Evolutionary conservation across 1,140 invertebrate genomes (phyloP).

Genomic region (Plutomurus gul): DNA sequence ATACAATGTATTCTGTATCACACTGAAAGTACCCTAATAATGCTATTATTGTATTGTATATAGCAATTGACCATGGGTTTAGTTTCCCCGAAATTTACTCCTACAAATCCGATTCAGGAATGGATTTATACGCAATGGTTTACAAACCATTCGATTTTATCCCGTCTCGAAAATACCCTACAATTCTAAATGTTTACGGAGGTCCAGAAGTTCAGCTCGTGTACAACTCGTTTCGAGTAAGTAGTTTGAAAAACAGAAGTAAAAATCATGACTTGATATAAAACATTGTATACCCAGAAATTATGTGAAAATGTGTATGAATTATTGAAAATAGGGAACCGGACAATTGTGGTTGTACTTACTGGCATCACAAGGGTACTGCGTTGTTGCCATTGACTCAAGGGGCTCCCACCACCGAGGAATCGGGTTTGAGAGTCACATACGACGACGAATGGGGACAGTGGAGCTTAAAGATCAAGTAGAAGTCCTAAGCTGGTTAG

Average conservation of each 20-base stretch:
- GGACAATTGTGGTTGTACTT: constrained; percentile 91
- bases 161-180: constrained; percentile 81
- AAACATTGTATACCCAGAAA: no score
- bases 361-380: constrained; percentile 93
- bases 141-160: constrained; percentile 84
- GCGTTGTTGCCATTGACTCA: constrained; percentile 93
- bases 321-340: constrained; percentile 68
- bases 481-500: constrained; percentile 87
- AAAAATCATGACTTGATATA: no score
- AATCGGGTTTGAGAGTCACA: constrained; percentile 85
- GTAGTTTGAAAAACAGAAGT: no score
- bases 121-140: constrained; percentile 85
- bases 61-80: constrained; percentile 63
- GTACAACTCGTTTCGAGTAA: constrained; percentile 91
- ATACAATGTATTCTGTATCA: not conserved
- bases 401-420: constrained; percentile 92
- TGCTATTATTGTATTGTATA: not conserved
- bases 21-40: not conserved
- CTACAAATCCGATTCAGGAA: constrained; percentile 69
- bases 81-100: constrained; percentile 75
- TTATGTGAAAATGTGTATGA: not conserved
- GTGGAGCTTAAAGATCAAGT: constrained; percentile 96
- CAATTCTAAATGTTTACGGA: constrained; percentile 94
- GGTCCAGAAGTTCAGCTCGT: constrained; percentile 97
- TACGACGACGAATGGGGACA: constrained; percentile 87